A percentile compares a stretch with the other conserved stretches of the same genome.
Conservation (phyloP, 2,888 invertebrate genomes). For the Eupelmus urozonus region DNA sequence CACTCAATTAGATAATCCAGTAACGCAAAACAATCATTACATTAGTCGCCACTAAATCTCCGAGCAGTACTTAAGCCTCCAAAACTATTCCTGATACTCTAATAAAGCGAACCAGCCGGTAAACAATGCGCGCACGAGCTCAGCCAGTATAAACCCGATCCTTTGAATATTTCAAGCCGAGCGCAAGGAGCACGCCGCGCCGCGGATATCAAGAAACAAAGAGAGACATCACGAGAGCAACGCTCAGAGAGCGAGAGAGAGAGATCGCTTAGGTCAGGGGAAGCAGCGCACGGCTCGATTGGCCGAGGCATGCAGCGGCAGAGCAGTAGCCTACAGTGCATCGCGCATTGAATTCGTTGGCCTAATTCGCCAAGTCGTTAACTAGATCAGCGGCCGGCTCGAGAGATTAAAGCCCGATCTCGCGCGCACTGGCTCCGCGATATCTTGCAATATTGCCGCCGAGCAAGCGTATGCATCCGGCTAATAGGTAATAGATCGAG, state of each 20-base stretch:
- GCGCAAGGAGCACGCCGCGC: background rate
- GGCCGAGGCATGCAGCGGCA: background rate
- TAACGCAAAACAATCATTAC: too few species aligned
- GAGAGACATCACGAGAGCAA: background rate
- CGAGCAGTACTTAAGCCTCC: too few species aligned
- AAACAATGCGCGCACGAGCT: background rate
- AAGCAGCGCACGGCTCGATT: constrained; percentile 2
- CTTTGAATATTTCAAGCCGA: background rate
- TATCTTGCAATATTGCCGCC: constrained; percentile 4
- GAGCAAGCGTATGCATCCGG: background rate
- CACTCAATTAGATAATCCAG: too few species aligned
- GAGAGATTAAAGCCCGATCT: constrained; percentile 48
- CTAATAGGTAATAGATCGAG: constrained; percentile 31
- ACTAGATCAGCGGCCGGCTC: constrained; percentile 45
- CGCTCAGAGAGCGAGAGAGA: background rate
- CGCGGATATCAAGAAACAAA: background rate
- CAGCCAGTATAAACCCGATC: background rate
- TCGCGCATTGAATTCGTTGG: constrained; percentile 49
- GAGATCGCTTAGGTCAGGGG: constrained; percentile 1
- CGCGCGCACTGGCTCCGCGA: background rate
- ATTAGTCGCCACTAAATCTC: too few species aligned
- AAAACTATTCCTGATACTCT: too few species aligned
- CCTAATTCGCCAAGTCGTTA: constrained; percentile 59
- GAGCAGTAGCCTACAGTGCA: constrained; percentile 1
- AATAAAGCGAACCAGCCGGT: too few species aligned